These are phyloP conservation scores for Poecilia latipinna DNA, from an alignment of 2,113 vertebrate genomes.

Conservation along the genomic window DNA sequence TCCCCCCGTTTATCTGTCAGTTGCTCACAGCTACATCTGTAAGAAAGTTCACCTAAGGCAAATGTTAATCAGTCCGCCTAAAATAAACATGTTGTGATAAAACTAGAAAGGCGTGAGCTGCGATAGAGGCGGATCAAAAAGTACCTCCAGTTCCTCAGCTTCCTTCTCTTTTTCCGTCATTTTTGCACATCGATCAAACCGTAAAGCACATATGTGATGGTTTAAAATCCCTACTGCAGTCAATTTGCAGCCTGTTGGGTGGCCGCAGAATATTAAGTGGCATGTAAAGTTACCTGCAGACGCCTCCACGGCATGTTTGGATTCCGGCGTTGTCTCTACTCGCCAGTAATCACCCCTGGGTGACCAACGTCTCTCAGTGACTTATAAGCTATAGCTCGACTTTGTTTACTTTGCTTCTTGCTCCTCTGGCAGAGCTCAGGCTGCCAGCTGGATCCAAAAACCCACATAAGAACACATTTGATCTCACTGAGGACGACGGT, in stretches of 20 bases:
- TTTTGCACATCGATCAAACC: too few relatives aligned
- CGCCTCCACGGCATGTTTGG: not conserved
- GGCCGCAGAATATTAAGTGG: not conserved
- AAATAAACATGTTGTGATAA: slow-evolving; percentile 1
- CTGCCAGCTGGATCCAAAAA: slow-evolving; percentile 1
- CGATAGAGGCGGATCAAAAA: not conserved
- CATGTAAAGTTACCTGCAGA: not conserved
- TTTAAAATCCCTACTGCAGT: not conserved
- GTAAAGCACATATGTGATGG: too few relatives aligned
- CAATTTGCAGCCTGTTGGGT: not conserved
- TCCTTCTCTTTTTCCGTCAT: not conserved
- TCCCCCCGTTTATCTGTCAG: not conserved
- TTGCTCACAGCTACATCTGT: not conserved
- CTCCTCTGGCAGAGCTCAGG: not conserved
- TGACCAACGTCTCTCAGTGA: not conserved
- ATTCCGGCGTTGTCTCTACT: not conserved
- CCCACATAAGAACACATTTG: not conserved
- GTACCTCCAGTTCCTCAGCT: not conserved
- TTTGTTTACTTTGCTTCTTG: too few relatives aligned
- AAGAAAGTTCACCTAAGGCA: not conserved
- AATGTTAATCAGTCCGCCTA: not conserved
- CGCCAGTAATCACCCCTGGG: not conserved
- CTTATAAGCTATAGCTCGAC: not conserved
- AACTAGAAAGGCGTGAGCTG: not conserved
- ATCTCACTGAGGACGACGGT: not conserved